Evolutionary conservation across 2,797 vertebrate genomes (phyloP), one percentile per base, ranked within the genome.

Genomic region (Sebastiscus tertius): DNA sequence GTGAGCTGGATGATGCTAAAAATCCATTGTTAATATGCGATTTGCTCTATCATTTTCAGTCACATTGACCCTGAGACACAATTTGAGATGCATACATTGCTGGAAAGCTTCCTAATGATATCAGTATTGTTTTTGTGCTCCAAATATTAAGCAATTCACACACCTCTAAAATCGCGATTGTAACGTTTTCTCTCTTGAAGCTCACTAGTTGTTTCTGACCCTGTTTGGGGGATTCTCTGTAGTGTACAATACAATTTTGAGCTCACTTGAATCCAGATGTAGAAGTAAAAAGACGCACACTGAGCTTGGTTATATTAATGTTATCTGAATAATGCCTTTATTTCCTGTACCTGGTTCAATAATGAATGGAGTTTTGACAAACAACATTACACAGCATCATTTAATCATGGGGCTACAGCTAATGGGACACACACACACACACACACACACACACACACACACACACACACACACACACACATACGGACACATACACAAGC

Each of bases 331-430:
- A 31, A 66, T 42, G 9, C 3, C 22, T 64, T 52, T 61, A 24
- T 67, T 66, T 52, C 29, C 18, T 81, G 61, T 59, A 78, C 67
- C 13, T 75, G 63, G 46, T 56, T 87, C 58, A 87, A 90, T 89
- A 82, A 90, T 91, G 62, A 64, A 93, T 88, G 72, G 54, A 29
- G 68, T 81, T 88, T 90, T 86, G 39, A 87, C 82, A 87, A 77
- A 77, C 67, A 64, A 66, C 80, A 79, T 80, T 82, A 80, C 13
- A 24, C 67, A 70, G 56, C 61, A 63, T 82, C 56, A 88, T 80
- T 81, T 54, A 60, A 67, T 66, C 70, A 67, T 61, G 62, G n/a
- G 1, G 18, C n/a, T 8, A 39, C 22, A 66, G 56, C 31, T 61
- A 65, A 36, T 64, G 54, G 77, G 16, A 22, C 49, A 59, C 55